Evolutionary conservation across 1,140 invertebrate genomes (phyloP), one percentile per base, ranked within the genome.

Genomic region (Berghia stephanieae): DNA sequence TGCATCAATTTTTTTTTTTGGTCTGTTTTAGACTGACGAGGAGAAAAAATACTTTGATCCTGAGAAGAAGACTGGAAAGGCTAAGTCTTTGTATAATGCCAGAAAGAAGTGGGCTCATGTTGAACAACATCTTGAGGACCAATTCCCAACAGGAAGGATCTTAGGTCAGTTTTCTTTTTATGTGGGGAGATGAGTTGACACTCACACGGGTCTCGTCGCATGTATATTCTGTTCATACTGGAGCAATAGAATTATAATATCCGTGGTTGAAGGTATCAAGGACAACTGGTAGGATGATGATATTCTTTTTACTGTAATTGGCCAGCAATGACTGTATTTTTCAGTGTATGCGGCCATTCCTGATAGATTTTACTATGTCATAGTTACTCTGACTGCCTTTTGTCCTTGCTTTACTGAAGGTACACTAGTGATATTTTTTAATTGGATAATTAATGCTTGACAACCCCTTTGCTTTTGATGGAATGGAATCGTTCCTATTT

Each of bases 11-110:
- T 27, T 76, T 60, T 76, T 31, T 81, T 79, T 40, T 71, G 86
- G 86, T 79, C 82, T 27, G 85, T n/a, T n/a, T n/a, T n/a, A 85
- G 55, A 95, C 97, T 90, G 98, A 99, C 87, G 97, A 99, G 90
- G 95, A 95, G 87, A 94, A 95, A 90, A 99, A 99, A 90, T 98
- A 98, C 89, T 93, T 96, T 34, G n/a, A n/a, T n/a, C n/a, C n/a
- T n/a, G n/a, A n/a, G n/a, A n/a, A n/a, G n/a, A n/a, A n/a, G n/a
- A n/a, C n/a, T n/a, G n/a, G n/a, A n/a, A n/a, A n/a, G n/a, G n/a
- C n/a, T n/a, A n/a, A n/a, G n/a, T n/a, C n/a, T n/a, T n/a, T n/a
- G n/a, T n/a, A n/a, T n/a, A n/a, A 78, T 87, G 92, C 93, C 40
- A 93, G 98, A 81, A 96, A 99, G 89, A 95, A 96, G 88, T 92